phyloP scores from a whole-genome alignment of 2,113 vertebrate species.

The Heptranchias perlo region DNA sequence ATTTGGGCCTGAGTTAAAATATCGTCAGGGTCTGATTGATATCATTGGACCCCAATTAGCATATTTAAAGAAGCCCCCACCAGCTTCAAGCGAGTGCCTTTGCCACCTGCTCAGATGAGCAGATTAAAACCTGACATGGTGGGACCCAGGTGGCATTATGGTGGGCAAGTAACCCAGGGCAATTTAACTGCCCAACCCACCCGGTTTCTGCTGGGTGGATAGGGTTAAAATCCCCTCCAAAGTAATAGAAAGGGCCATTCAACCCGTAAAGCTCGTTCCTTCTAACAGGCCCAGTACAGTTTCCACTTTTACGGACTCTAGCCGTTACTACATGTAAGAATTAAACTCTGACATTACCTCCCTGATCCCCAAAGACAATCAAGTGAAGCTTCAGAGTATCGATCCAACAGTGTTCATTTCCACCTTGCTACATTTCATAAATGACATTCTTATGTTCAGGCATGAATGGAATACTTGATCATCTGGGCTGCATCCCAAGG shows the following conservation, averaged over 20 bases:
- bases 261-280: no score
- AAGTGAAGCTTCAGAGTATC: neutral
- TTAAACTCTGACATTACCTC: neutral
- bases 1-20: neutral
- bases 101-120: neutral
- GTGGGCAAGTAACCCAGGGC: neutral
- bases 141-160: no score
- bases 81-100: no score
- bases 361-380: neutral
- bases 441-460: neutral
- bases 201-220: neutral
- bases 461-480: neutral
- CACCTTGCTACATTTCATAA: neutral
- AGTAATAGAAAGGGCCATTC: neutral
- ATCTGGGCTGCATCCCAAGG: neutral
- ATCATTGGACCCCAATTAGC: neutral
- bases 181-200: neutral
- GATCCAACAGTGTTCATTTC: neutral
- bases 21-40: neutral
- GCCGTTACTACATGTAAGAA: no score
- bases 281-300: no score
- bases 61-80: no score
- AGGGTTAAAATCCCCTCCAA: neutral
- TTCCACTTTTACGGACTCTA: no score
- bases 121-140: neutral